Base-by-base conservation (phyloP, 53 echinoderm and acorn worm species). In the Antedon mediterranea region DNA sequence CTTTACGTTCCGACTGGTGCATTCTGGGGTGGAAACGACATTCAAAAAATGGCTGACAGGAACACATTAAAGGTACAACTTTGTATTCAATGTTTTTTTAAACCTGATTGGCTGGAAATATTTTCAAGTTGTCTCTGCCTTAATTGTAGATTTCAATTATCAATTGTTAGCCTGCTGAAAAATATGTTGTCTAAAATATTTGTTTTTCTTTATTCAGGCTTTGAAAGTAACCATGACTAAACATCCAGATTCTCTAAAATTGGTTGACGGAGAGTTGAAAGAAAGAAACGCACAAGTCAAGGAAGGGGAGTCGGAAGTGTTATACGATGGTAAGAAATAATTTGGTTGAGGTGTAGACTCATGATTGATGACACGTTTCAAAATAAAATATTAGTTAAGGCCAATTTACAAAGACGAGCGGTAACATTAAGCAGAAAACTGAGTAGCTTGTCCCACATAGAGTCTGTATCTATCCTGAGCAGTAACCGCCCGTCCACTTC, bases 1-100 rank as follows among this genome's bases (percentile, higher is more conserved):
- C 30, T 95, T 28, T 95, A 94, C 78, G 77, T 95, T 70, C 97
- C 97, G 42, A 85, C 78, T 80, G 97, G 97, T 76, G 97, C 97
- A 82, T 84, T 95, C 32, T 95, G 97, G 97, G 97, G 97, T 84
- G 92, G 89, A 14, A 78, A 81, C 31, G 97, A 95, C 71, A 92
- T 95, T 30, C 87, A 92, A 81, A 92, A 95, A 81, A 95, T 95
- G 97, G 97, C 91, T 4, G 88, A 95, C 81, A 87, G 97, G 79
- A 92, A 92, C 30, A 89, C 91, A 80, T 87, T 95, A 72, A 78
- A 95, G 91, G 97, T 92, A 34, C 37, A 37, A n/a, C n/a, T n/a
- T n/a, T n/a, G n/a, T n/a, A n/a, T n/a, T n/a, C n/a, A n/a, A n/a
- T n/a, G n/a, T n/a, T n/a, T n/a, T n/a, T n/a, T n/a, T n/a, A n/a